Evolutionary conservation across 2,888 invertebrate genomes (phyloP), one percentile per base, ranked within the genome.

Genomic region (Dicycla oo): DNA sequence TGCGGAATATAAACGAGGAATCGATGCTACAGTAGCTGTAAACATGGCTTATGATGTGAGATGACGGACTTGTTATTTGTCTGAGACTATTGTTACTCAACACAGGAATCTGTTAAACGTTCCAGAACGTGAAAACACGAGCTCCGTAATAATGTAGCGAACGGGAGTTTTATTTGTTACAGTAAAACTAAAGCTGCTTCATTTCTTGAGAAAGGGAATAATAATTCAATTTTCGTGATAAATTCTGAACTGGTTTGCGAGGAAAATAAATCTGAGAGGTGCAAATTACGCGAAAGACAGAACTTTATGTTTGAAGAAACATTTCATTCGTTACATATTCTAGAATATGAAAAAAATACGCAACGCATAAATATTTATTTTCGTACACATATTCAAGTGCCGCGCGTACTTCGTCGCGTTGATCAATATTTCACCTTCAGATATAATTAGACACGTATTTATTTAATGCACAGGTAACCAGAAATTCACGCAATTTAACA

Each of bases 1-100:
- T 57, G 61, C 47, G 60, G 70, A 63, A 67, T 72, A 78, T 73
- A 81, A 83, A 75, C 56, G 75, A 62, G 54, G 45, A 75, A 78
- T 76, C 70, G 76, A 75, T 69, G 72, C 66, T 85, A 81, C 87
- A 87, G 84, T 84, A 89, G 87, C 87, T 82, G 79, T 91, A 93
- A 93, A 91, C 88, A 82, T 70, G 80, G 84, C 93, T 93, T 93
- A 93, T 92, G 91, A 89, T 83, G 87, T 88, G 89, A 87, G 83
- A 90, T 90, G 90, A 90, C 86, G 88, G 84, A 88, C 86, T 89
- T 82, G 88, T 88, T 89, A 88, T 90, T 90, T 83, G 70, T 86
- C 83, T 80, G 78, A 71, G 69, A 83, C 82, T 83, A 82, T 84
- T 82, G 76, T 78, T 78, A 73, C 80, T 82, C 81, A 74, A 82